These are phyloP conservation scores for Luffia ferchaultella DNA, from an alignment of 2,888 invertebrate genomes.

Conservation along the genomic window DNA sequence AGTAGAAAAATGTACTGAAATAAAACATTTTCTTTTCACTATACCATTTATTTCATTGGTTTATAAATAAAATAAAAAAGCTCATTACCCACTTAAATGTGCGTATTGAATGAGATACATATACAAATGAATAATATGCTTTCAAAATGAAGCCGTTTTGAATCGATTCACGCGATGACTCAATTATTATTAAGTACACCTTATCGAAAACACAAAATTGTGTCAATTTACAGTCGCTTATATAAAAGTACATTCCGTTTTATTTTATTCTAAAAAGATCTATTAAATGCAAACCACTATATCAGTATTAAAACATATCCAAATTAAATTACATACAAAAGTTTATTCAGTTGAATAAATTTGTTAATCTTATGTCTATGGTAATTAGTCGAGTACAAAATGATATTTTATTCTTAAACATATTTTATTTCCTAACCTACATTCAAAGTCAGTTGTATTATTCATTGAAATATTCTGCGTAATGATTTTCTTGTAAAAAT, in stretches of 20 bases:
- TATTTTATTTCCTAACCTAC: conserved; percentile 54
- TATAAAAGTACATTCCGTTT: conserved; percentile 28
- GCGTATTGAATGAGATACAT: conserved; percentile 44
- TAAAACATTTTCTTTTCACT: background rate
- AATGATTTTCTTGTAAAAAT: too few relatives aligned
- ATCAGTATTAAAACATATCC: conserved; percentile 20
- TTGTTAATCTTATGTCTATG: conserved; percentile 61
- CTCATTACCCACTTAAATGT: conserved; percentile 60
- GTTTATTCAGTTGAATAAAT: conserved; percentile 39
- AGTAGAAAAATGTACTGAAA: too few relatives aligned
- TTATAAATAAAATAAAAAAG: conserved; percentile 36
- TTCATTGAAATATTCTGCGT: conserved; percentile 44
- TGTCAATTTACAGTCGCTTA: background rate
- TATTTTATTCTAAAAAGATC: conserved; percentile 54
- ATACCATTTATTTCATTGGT: conserved; percentile 31
- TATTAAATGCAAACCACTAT: conserved; percentile 61
- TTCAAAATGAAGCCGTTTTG: background rate
- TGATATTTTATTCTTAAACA: conserved; percentile 57
- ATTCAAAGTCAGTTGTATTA: conserved; percentile 61
- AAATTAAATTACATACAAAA: conserved; percentile 51
- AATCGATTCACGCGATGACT: background rate
- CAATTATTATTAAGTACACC: background rate
- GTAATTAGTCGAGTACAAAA: conserved; percentile 66
- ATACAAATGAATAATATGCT: too few relatives aligned
- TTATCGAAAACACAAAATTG: background rate